Conservation (phyloP, 2,888 invertebrate species). For the Agriopis marginaria region DNA sequence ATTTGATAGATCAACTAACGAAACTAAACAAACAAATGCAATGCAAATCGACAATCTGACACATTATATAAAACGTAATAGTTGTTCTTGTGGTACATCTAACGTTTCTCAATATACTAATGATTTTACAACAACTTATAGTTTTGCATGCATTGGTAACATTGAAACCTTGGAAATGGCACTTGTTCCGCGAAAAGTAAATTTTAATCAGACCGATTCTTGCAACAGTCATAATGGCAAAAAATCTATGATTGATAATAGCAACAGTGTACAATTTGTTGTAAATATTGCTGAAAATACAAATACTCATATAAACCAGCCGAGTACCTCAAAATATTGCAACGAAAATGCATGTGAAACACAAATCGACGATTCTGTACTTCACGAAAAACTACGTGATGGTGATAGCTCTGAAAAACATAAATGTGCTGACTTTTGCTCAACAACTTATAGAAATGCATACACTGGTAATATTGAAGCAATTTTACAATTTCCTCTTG, state of each 20-base stretch:
- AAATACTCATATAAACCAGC: neutral
- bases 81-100: neutral
- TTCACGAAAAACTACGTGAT: neutral
- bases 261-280: neutral
- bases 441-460: neutral
- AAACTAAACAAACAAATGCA: neutral
- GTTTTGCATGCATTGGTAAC: neutral
- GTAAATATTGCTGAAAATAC: neutral
- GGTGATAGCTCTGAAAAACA: neutral
- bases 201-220: neutral
- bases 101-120: neutral
- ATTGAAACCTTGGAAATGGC: neutral
- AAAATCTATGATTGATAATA: neutral
- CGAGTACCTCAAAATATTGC: neutral
- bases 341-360: neutral
- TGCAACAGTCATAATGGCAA: neutral
- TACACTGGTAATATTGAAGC: neutral
- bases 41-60: neutral
- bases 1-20: neutral
- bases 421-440: neutral
- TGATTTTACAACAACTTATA: neutral
- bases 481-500: neutral
- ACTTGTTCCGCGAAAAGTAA: neutral
- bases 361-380: neutral
- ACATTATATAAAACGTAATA: neutral